These are phyloP conservation scores for Chionodraco myersi DNA, from an alignment of 2,113 vertebrate genomes.

Conservation along the genomic window DNA sequence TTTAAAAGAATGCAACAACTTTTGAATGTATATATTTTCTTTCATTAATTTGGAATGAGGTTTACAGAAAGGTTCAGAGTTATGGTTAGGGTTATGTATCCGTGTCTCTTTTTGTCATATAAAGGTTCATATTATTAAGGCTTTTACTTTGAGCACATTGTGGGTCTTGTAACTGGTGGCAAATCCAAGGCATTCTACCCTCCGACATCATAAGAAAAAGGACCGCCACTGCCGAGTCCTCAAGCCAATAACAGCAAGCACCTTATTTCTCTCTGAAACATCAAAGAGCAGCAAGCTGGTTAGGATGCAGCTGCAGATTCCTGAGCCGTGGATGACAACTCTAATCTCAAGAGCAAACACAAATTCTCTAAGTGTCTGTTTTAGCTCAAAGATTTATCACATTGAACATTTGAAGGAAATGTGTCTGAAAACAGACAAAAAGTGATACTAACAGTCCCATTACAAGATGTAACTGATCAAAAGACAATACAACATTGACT, in stretches of 20 bases:
- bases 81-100: not conserved
- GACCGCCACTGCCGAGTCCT: not conserved
- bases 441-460: not conserved
- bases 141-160: not conserved
- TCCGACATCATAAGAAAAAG: not conserved
- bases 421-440: no score
- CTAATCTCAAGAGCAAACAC: not conserved
- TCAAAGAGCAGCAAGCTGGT: constrained; percentile 4
- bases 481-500: not conserved
- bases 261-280: not conserved
- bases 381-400: not conserved
- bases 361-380: not conserved
- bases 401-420: no score
- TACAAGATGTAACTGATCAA: not conserved
- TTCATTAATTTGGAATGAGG: not conserved
- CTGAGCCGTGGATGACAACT: not conserved
- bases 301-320: constrained; percentile 20
- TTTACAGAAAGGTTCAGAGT: not conserved
- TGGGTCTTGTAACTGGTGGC: not conserved
- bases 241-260: not conserved
- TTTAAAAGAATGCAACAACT: not conserved
- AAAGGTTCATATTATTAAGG: not conserved
- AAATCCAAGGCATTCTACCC: not conserved
- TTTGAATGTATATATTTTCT: not conserved
- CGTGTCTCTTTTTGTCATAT: not conserved